Evolutionary conservation across 1,140 invertebrate genomes (phyloP), one percentile per base, ranked within the genome.

Genomic region (Leptopilina boulardi): DNA sequence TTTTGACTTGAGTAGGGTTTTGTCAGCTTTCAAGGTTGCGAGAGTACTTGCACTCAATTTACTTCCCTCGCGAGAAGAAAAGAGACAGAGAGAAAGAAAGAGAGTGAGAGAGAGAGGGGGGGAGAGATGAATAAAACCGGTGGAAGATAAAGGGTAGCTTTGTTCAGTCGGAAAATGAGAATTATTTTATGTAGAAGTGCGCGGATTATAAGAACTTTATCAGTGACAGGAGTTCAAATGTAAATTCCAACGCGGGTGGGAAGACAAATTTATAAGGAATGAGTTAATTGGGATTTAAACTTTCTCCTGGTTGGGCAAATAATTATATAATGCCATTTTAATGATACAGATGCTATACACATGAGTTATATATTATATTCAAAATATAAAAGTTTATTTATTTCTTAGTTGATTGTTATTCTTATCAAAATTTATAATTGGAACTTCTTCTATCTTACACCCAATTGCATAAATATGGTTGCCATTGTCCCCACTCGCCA

Each of bases 1-100:
- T 66, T 56, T 30, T 26, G 23, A 66, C 56, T 66, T 66, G 56
- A 66, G 56, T 26, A 66, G 59, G 59, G 23, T 66, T 30, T 66
- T 66, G 59, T 66, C 59, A 59, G 56, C 56, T 23, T 59, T 15
- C 56, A 66, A 30, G 59, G 59, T 30, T 66, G 30, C 30, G 21
- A 66, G 59, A 30, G 59, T 66, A 15, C 59, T 30, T n/a, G n/a
- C n/a, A n/a, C 11, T 34, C 59, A n/a, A 66, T 30, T 30, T n/a
- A 30, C 59, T 9, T 30, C 59, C 26, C 59, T 23, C 3, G 59
- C 5, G 34, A 66, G 59, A 66, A 34, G 13, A 66, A 30, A n/a
- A 66, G n/a, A 26, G 6, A 3, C 4, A 11, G 11, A 6, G 59
- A 1, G 2, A 34, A 5, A 66, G 26, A 66, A 30, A 30, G 59